A percentile compares a stretch with the other conserved stretches of the same genome.
Evolutionary conservation across 2,113 vertebrate genomes (phyloP).

Genomic region (Cinclus cinclus): DNA sequence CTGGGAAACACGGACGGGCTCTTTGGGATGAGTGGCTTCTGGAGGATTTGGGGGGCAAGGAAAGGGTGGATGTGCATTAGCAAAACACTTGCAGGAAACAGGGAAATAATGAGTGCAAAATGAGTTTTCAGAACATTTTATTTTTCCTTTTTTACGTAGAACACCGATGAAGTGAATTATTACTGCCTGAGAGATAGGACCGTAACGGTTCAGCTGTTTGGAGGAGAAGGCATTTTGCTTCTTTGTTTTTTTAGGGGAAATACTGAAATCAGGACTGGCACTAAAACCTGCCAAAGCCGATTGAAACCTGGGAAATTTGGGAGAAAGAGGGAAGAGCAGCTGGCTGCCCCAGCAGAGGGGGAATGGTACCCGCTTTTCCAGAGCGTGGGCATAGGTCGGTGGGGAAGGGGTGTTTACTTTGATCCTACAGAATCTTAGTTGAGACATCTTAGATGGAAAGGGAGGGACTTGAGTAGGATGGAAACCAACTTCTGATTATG

Average conservation of each 20-base stretch:
- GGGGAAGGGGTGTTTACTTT: not conserved
- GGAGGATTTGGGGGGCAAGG: not conserved
- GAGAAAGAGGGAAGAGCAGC: not conserved
- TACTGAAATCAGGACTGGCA: not conserved
- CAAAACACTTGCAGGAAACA: slow-evolving; percentile 45
- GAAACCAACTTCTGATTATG: slow-evolving; percentile 69
- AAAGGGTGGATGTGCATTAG: slow-evolving; percentile 9
- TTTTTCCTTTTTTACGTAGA: not conserved
- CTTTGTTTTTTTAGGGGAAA: not conserved
- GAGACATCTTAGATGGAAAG: not conserved
- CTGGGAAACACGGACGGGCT: not conserved
- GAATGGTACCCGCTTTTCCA: not conserved
- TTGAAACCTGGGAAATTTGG: not conserved
- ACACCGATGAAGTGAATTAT: not conserved
- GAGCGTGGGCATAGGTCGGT: not conserved
- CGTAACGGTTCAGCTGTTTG: not conserved
- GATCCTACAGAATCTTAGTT: slow-evolving; percentile 17
- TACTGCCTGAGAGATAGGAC: not conserved
- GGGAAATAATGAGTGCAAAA: not conserved
- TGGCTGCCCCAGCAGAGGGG: not conserved
- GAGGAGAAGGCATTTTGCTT: slow-evolving; percentile 19
- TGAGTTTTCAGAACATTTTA: slow-evolving; percentile 16
- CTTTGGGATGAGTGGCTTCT: not conserved
- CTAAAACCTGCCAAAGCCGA: not conserved
- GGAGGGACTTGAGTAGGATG: not conserved